Conservation (phyloP, 2,113 vertebrate species). For the Uria lomvia region DNA sequence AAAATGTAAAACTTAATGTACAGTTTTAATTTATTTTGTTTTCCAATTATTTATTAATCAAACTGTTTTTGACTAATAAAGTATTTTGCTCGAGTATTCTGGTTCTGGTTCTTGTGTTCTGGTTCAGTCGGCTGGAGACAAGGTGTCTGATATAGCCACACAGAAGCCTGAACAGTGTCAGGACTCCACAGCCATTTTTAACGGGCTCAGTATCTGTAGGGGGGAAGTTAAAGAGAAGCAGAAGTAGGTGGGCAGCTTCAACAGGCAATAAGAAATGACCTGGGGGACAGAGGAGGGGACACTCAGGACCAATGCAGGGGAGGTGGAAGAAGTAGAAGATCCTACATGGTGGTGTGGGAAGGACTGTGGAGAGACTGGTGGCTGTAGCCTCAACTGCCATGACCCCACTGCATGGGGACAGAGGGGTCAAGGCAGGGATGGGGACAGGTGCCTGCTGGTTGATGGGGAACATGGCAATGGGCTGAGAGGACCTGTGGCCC, state of each 20-base stretch:
- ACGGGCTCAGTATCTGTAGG: not conserved
- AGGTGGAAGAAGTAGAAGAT: not conserved
- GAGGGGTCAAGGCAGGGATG: not conserved
- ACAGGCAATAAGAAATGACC: not conserved
- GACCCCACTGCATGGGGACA: fast-evolving
- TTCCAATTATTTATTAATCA: constrained; percentile 42
- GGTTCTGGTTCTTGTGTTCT: not conserved
- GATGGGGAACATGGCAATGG: not conserved
- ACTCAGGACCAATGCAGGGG: not conserved
- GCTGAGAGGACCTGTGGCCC: not conserved
- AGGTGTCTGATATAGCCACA: not conserved
- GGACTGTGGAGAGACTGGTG: not conserved
- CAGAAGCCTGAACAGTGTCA: not conserved
- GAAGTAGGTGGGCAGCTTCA: not conserved
- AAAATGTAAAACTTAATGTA: constrained; percentile 5
- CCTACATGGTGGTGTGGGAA: fast-evolving
- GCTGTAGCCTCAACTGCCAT: not conserved
- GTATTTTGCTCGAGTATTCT: not conserved
- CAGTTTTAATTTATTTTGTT: constrained; percentile 54
- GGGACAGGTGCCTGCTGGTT: not conserved
- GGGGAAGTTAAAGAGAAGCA: not conserved
- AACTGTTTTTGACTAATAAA: constrained; percentile 29
- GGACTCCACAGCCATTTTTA: not conserved
- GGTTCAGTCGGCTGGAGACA: not conserved
- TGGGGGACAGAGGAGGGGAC: not conserved